These are phyloP conservation scores for Perizoma affinitatum DNA, from an alignment of 2,888 invertebrate genomes.

Conservation along the genomic window DNA sequence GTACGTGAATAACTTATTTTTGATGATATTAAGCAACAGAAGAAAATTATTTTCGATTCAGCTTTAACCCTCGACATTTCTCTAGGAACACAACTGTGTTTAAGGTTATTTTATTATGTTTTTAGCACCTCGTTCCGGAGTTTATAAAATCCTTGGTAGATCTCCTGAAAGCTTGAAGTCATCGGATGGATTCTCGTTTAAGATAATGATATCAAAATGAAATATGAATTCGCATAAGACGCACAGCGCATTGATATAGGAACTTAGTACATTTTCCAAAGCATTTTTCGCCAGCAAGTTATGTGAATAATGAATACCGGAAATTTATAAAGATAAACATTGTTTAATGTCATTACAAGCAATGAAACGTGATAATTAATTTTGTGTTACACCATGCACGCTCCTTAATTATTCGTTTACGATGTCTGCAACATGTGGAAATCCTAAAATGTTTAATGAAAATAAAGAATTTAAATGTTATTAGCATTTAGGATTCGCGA, in stretches of 20 bases:
- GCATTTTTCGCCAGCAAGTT: conserved; percentile 64
- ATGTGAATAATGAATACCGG: conserved; percentile 81
- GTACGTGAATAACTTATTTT: too few species aligned
- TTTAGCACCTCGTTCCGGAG: too few species aligned
- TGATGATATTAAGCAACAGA: too few species aligned
- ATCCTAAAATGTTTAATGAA: conserved; percentile 29
- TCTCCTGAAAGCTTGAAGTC: too few species aligned
- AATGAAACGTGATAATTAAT: conserved; percentile 59
- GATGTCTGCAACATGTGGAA: conserved; percentile 46
- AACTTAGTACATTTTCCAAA: conserved; percentile 27
- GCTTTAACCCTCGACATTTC: too few species aligned
- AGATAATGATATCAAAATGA: background rate
- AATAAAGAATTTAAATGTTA: conserved; percentile 23
- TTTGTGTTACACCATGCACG: conserved; percentile 51
- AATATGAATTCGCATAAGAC: conserved; percentile 66
- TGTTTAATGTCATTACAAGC: conserved; percentile 60
- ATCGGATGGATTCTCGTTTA: too few species aligned
- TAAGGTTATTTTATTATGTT: too few species aligned
- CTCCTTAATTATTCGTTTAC: conserved; percentile 62
- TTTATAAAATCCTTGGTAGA: too few species aligned
- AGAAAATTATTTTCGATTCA: too few species aligned
- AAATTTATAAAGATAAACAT: conserved; percentile 57
- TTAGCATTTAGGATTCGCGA: conserved; percentile 81
- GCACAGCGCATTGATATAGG: conserved; percentile 55
- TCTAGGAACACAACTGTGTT: too few species aligned